These are phyloP conservation scores for Acanthurus lineatus DNA, from an alignment of 2,797 vertebrate genomes.

Conservation along the genomic window DNA sequence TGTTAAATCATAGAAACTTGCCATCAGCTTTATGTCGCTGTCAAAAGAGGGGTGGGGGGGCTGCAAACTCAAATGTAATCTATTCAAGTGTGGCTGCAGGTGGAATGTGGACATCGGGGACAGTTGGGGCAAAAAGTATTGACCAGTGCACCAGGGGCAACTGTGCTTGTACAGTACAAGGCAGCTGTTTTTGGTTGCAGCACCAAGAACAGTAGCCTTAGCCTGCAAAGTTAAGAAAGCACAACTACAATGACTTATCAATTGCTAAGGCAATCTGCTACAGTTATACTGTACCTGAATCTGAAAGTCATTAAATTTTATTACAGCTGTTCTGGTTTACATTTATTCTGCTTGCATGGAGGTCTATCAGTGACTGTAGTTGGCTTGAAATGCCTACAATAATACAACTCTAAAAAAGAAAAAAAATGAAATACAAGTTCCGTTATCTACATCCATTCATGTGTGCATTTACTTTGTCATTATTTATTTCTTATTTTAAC, in stretches of 20 bases:
- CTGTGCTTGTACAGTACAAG: slow-evolving; percentile 9
- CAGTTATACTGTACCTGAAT: slow-evolving; percentile 32
- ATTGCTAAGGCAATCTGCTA: slow-evolving; percentile 26
- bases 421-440: no score
- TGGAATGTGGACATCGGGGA: slow-evolving; percentile 4
- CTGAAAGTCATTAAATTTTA: slow-evolving; percentile 43
- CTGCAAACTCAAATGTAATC: slow-evolving; percentile 6
- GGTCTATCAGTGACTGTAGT: no score
- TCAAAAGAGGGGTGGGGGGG: background rate
- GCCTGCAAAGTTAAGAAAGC: slow-evolving; percentile 36
- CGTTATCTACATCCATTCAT: no score
- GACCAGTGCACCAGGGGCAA: slow-evolving; percentile 1
- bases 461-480: no score
- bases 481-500: no score
- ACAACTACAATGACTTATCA: slow-evolving; percentile 42
- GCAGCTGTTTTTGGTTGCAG: slow-evolving; percentile 10
- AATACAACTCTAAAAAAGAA: no score
- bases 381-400: no score
- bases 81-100: slow-evolving; percentile 12
- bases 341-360: background rate
- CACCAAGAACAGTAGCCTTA: background rate
- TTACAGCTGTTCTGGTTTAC: slow-evolving; percentile 21
- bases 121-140: slow-evolving; percentile 5
- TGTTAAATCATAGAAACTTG: background rate
- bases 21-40: slow-evolving; percentile 18